Evolutionary conservation across 2,113 vertebrate genomes (phyloP).

Genomic region (Nesogale talazaci): DNA sequence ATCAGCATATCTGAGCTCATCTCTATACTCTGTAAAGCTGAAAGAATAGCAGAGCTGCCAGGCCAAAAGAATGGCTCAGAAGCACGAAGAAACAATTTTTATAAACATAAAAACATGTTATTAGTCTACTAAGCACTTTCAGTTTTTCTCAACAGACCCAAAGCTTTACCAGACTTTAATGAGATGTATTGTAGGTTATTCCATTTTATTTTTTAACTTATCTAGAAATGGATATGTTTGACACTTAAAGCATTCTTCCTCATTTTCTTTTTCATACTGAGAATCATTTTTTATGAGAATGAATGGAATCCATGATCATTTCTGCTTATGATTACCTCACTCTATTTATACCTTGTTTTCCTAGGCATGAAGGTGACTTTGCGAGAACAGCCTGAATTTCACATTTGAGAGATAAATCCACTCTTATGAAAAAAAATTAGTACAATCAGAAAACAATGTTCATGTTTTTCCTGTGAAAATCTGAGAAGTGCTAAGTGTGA

Average conservation of each 20-base stretch:
- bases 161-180: neutral
- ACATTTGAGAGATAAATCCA: slow-evolving; percentile 41
- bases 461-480: neutral
- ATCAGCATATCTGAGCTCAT: neutral
- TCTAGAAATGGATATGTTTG: neutral
- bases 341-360: no score
- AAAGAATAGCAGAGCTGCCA: neutral
- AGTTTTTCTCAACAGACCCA: neutral
- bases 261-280: neutral
- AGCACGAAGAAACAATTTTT: neutral
- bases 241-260: neutral
- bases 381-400: neutral
- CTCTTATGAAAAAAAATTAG: slow-evolving; percentile 43
- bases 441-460: slow-evolving; percentile 4
- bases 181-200: neutral
- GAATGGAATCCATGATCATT: no score
- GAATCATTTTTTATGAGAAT: slow-evolving; percentile 37
- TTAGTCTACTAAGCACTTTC: neutral
- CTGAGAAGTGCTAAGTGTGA: slow-evolving; percentile 4
- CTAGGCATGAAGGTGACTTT: neutral
- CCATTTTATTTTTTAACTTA: neutral
- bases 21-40: neutral
- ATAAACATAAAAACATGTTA: neutral
- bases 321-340: no score
- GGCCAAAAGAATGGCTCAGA: neutral